Evolutionary conservation across 2,113 vertebrate genomes (phyloP).

Genomic region (Arothron firmamentum): DNA sequence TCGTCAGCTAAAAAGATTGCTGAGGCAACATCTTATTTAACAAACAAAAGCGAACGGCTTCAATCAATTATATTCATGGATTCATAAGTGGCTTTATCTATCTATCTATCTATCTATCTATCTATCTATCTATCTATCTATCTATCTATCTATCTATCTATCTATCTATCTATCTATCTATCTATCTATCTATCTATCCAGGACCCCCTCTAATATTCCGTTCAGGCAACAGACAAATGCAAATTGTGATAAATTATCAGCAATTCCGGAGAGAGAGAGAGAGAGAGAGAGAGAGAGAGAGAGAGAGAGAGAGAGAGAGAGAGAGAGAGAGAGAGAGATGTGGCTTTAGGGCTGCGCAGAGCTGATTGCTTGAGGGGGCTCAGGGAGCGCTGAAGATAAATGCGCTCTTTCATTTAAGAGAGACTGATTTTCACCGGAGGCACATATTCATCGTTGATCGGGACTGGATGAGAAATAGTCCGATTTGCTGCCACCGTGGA

Average conservation of each 20-base stretch:
- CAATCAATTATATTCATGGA: too few species aligned
- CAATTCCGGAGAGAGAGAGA: neutral
- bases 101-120: neutral
- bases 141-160: neutral
- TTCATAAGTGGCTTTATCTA: neutral
- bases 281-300: slow-evolving; percentile 1
- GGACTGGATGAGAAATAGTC: too few species aligned
- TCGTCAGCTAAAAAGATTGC: too few species aligned
- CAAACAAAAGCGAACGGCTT: too few species aligned
- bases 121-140: neutral
- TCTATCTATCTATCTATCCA: neutral
- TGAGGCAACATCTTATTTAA: too few species aligned
- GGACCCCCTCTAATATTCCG: too few species aligned
- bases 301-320: slow-evolving; percentile 3
- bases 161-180: neutral
- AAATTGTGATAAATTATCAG: neutral
- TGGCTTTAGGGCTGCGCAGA: slow-evolving; percentile 51
- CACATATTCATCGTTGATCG: neutral
- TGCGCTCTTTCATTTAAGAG: slow-evolving; percentile 70
- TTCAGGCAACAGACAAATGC: neutral
- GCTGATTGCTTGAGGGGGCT: slow-evolving; percentile 45
- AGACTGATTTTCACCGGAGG: slow-evolving; percentile 23
- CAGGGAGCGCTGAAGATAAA: slow-evolving; percentile 62
- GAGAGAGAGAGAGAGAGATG: slow-evolving; percentile 24
- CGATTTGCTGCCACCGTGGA: neutral